phyloP scores from a whole-genome alignment of 2,797 vertebrate genomes.

The Distichodus sexfasciatus region DNA sequence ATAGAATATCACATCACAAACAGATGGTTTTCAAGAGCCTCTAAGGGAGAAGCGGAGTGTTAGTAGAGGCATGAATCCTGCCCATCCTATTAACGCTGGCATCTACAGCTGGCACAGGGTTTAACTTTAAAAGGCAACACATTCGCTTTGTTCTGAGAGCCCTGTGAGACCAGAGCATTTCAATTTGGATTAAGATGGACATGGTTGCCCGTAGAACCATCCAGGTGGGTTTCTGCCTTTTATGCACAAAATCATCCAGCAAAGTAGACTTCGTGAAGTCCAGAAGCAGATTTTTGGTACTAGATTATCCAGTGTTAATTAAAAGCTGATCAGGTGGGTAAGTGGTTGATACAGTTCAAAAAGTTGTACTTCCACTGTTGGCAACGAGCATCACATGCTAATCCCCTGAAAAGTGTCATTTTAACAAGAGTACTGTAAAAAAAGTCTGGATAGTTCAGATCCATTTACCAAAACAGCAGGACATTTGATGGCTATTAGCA shows the following conservation, averaged over 20 bases:
- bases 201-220: neutral
- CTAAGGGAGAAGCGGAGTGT: neutral
- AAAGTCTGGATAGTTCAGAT: constrained; percentile 16
- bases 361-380: neutral
- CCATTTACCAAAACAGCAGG: constrained; percentile 24
- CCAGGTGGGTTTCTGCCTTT: neutral
- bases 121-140: neutral
- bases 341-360: constrained; percentile 1
- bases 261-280: neutral
- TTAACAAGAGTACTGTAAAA: constrained; percentile 34
- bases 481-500: constrained; percentile 13
- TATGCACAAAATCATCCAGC: too few relatives aligned
- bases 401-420: constrained; percentile 9
- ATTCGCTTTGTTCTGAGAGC: neutral
- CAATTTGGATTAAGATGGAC: constrained; percentile 2
- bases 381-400: neutral
- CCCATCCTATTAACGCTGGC: neutral
- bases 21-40: neutral
- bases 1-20: neutral
- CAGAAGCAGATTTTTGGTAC: neutral
- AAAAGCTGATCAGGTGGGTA: neutral
- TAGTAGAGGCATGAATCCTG: neutral
- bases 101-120: neutral
- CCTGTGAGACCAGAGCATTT: neutral
- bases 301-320: neutral